A percentile compares a stretch with the other conserved stretches of the same genome.
Conservation (phyloP, 2,888 invertebrate species). For the Xylota segnis region DNA sequence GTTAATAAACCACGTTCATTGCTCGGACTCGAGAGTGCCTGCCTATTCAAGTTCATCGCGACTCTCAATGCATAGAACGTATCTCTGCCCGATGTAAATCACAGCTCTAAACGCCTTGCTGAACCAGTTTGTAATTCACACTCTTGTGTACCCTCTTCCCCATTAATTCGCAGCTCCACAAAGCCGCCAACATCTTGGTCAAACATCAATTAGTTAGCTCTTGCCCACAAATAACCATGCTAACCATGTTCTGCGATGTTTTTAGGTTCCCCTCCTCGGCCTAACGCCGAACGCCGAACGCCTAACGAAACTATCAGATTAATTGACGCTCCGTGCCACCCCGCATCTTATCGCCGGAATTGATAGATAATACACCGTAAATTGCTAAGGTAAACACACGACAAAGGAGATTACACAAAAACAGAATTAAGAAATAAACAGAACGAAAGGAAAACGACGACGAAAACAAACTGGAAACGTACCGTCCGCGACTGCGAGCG, state of each 20-base stretch:
- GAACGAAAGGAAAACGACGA: slow-evolving; percentile 65
- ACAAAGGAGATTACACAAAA: slow-evolving; percentile 56
- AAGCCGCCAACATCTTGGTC: not conserved
- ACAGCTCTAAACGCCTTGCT: slow-evolving; percentile 5
- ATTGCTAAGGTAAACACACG: slow-evolving; percentile 56
- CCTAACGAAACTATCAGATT: not conserved
- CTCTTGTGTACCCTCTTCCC: not conserved
- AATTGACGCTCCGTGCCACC: slow-evolving; percentile 8
- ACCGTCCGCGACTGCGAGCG: not conserved
- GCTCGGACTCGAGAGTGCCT: not conserved
- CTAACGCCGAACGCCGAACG: too few relatives aligned
- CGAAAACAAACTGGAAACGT: slow-evolving; percentile 28
- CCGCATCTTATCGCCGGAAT: slow-evolving; percentile 49
- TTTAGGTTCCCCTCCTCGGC: too few relatives aligned
- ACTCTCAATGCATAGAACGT: slow-evolving; percentile 7
- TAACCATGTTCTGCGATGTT: not conserved
- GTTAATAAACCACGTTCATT: not conserved
- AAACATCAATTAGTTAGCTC: slow-evolving; percentile 25
- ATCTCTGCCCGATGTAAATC: slow-evolving; percentile 14
- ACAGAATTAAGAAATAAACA: slow-evolving; percentile 54
- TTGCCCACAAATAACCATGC: slow-evolving; percentile 14
- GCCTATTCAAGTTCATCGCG: slow-evolving; percentile 10
- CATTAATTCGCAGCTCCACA: not conserved
- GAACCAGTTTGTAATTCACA: not conserved
- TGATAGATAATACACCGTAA: slow-evolving; percentile 59